A percentile compares a stretch with the other conserved stretches of the same genome.
Conservation (phyloP, 2,113 vertebrate species). For the Rhineura floridana region DNA sequence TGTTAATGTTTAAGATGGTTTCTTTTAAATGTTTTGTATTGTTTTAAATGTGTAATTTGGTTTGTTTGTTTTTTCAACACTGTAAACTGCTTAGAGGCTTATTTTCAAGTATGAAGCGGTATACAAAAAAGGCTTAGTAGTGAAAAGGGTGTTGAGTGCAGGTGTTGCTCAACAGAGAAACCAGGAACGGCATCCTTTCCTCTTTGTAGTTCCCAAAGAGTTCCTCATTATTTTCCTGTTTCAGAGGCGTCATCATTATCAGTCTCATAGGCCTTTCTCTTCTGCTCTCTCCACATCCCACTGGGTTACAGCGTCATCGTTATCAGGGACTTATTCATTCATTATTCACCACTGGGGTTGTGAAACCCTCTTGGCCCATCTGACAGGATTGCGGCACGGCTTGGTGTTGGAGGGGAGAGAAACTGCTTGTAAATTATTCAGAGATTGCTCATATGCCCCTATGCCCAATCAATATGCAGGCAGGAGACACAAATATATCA, state of each 20-base stretch:
- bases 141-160: not conserved
- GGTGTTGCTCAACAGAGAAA: not conserved
- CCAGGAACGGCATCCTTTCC: not conserved
- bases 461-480: not conserved
- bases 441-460: not conserved
- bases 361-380: slow-evolving; percentile 11
- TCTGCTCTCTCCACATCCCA: not conserved
- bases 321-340: slow-evolving; percentile 34
- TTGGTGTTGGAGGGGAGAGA: not conserved
- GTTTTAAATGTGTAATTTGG: no score
- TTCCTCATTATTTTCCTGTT: not conserved
- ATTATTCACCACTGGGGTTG: slow-evolving; percentile 32
- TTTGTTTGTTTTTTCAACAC: no score
- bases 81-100: no score
- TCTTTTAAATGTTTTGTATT: no score
- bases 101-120: no score
- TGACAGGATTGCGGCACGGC: not conserved
- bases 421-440: slow-evolving; percentile 25
- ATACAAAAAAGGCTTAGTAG: not conserved
- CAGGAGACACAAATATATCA: not conserved
- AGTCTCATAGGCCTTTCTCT: not conserved
- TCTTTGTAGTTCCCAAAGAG: not conserved
- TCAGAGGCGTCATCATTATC: not conserved
- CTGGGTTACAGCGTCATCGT: slow-evolving; percentile 6
- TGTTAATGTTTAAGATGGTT: no score